Evolutionary conservation across 1,140 invertebrate species (phyloP), one percentile per base, ranked within the genome.

Genomic region (Euwallacea fornicatus): DNA sequence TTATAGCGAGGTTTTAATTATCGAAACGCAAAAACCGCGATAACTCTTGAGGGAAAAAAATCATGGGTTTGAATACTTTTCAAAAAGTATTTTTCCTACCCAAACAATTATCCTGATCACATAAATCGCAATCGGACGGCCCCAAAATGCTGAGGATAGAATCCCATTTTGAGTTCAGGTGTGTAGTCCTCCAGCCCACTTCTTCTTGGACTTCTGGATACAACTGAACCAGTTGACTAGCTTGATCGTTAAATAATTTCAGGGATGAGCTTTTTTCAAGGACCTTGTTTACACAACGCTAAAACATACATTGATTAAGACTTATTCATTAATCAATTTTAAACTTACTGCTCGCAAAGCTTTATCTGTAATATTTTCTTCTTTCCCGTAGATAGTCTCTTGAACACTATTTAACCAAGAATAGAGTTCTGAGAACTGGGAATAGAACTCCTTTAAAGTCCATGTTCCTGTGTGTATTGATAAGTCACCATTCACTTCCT

Each of bases 101-200:
- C 74, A 77, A 71, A 73, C 77, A 78, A 43, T 70, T 73, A 21
- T 77, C 76, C 55, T 77, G 75, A 61, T 76, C 74, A 53, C 77
- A 78, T 53, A 71, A 71, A 59, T 71, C 74, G 50, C 76, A 79
- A 61, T 78, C 77, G 44, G 76, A 73, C n/a, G 76, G 68, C 21
- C 76, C 75, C 66, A 79, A 66, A 67, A 76, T 74, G 60, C 73
- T 76, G 50, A 76, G 73, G 68, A 79, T 75, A 9, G 77, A 76
- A 15, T 91, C 88, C 92, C 92, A 94, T 81, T 92, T 92, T 61
- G 86, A 85, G 76, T 92, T 92, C 58, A 94, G 84, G 77, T 90
- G 88, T 68, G 83, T 83, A 59, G 84, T 85, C 67, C 90, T 85
- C 86, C 89, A 89, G 64, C 85, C 86, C 61, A 94, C 89, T 85